Base-by-base conservation (phyloP, 2,797 vertebrate species). In the Tarsius wallacei region DNA sequence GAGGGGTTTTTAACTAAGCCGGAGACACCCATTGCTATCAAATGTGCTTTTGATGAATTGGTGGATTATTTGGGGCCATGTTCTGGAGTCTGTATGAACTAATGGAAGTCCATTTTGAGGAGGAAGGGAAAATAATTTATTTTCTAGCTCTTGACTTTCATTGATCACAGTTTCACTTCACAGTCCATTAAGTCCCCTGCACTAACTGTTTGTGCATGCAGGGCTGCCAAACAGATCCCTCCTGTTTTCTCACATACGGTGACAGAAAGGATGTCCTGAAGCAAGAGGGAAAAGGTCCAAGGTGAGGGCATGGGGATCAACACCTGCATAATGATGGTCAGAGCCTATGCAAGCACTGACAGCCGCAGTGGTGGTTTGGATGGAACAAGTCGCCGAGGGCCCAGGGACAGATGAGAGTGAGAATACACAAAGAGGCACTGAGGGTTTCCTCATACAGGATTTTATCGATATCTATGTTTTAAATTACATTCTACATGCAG, bases 111-210 rank as follows among this genome's bases (percentile, higher is more conserved):
- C 14, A 73, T 85, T 96, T 73, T 71, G 42, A 84, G 66, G 55
- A 96, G n/a, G 8, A 91, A 66, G 8, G 28, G 24, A 80, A 81
- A 77, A 82, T 31, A 76, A 47, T 55, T 63, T 92, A 66, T 22
- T 66, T 89, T 15, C 4, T 28, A 57, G 7, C 11, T 94, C 28
- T 51, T 73, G 14, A 77, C 24, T 70, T 85, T 17, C 33, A 87
- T 17, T 76, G 49, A 68, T 71, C 17, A 42, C 14, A 42, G 1
- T 83, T 94, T 93, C 24, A 53, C 5, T 22, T 26, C 55, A 76
- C 1, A 68, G 76, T 4, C 17, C 1, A 10, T 70, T 66, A 84
- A 83, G 31, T 61, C 1, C 1, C 13, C 15, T 94, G 31, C 36
- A 16, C 26, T 87, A 76, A 9, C 4, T 73, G 11, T 83, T 21